These are phyloP conservation scores for Limnephilus auricula DNA, from an alignment of 2,888 invertebrate species.

Conservation along the genomic window DNA sequence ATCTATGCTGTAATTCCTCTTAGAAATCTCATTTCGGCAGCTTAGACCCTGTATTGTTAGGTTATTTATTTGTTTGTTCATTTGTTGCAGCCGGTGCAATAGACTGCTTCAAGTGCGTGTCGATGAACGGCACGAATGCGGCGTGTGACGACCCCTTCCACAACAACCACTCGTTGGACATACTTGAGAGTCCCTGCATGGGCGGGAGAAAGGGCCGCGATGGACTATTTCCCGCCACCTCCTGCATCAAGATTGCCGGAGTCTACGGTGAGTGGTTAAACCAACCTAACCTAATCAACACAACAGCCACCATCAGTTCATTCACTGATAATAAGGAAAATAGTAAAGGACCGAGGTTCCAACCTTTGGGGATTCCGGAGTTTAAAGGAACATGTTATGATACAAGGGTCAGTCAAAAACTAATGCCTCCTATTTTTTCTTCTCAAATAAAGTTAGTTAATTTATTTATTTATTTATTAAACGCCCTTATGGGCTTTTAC, in stretches of 20 bases:
- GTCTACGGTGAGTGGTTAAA: conserved; percentile 83
- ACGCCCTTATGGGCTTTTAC: too few species aligned
- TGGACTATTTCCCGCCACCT: conserved; percentile 97
- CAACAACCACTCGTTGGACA: conserved; percentile 90
- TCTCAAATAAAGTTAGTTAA: too few species aligned
- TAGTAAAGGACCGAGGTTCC: too few species aligned
- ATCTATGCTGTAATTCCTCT: too few species aligned
- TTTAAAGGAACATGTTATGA: too few species aligned
- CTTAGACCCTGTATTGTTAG: not conserved
- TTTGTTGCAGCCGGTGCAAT: conserved; percentile 79
- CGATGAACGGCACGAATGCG: conserved; percentile 90
- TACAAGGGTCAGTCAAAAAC: too few species aligned
- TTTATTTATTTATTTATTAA: too few species aligned
- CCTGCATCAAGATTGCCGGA: conserved; percentile 97
- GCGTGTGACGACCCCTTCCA: conserved; percentile 98
- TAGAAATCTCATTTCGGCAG: not conserved
- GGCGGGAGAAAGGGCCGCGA: conserved; percentile 95
- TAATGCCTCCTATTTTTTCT: too few species aligned
- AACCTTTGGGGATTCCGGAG: too few species aligned
- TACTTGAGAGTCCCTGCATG: conserved; percentile 94
- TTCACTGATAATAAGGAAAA: too few species aligned
- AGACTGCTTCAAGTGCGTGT: conserved; percentile 98
- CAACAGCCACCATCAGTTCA: too few species aligned
- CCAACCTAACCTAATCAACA: too few species aligned
- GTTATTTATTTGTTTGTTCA: not conserved